Evolutionary conservation across 2,797 vertebrate species (phyloP), one percentile per base, ranked within the genome.

Genomic region (Eulemur rubriventer): DNA sequence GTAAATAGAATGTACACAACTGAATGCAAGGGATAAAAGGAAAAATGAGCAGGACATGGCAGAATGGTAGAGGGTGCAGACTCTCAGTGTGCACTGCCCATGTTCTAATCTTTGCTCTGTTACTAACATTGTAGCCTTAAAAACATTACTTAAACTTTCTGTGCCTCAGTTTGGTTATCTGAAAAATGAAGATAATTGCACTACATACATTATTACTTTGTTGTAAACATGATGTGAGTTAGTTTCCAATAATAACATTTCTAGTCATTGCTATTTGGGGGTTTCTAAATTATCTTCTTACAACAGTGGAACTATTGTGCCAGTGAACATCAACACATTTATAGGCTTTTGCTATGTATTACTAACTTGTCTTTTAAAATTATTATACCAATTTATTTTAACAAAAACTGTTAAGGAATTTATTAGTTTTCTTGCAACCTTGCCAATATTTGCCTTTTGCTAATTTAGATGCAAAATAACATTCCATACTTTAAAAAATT

Each of bases 401-500:
- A 94, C 33, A 81, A 90, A 50, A 92, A 46, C 1, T 72, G 14
- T 48, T 86, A 85, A 82, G 73, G 33, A 83, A 63, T 80, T 65
- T 57, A 82, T 84, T 59, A 88, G 16, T 83, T 96, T 94, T 80
- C 48, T 76, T 86, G 33, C 75, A 76, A 67, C 2, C 8, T 87
- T 94, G 70, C 57, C 65, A 95, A 61, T 43, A 41, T 83, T 91
- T 72, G 14, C 35, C 22, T 83, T 93, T 97, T 70, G 41, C 59
- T 89, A 48, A 81, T 65, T 83, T 75, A 86, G 43, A 72, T 46
- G 35, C 41, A 67, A 81, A 91, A 72, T 43, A 76, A 8, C 52
- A 72, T 72, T 83, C 93, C 33, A 24, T 94, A 17, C 6, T 69
- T 75, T 17, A 35, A 30, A 79, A 61, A 69, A 20, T 26, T 57